These are phyloP conservation scores for Athalia circularis DNA, from an alignment of 2,888 invertebrate species.

Conservation along the genomic window DNA sequence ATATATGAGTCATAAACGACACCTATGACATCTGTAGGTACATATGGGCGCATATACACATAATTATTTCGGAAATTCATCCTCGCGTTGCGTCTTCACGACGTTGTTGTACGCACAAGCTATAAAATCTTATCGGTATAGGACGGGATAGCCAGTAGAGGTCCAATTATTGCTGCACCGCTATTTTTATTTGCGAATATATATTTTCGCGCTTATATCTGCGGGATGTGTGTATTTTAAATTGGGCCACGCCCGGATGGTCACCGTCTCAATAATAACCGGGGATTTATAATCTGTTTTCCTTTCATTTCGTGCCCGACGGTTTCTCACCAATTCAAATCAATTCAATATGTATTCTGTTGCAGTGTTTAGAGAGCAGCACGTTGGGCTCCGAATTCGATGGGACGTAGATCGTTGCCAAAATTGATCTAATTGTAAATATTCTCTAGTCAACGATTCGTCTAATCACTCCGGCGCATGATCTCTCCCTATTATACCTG, in stretches of 20 bases:
- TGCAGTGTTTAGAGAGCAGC: too few species aligned
- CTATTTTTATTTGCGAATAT: constrained; percentile 63
- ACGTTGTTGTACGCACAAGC: constrained; percentile 7
- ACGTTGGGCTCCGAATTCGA: too few species aligned
- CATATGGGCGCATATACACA: too few species aligned
- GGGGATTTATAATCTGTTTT: not conserved
- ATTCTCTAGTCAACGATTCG: not conserved
- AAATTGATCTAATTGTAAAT: constrained; percentile 39
- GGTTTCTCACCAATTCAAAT: not conserved
- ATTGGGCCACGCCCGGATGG: constrained; percentile 71
- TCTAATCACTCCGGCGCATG: not conserved
- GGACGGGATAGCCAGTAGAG: constrained; percentile 48
- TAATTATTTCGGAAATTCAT: too few species aligned
- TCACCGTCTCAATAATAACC: constrained; percentile 43
- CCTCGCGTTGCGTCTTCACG: constrained; percentile 16
- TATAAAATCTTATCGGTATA: not conserved
- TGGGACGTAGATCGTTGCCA: constrained; percentile 5
- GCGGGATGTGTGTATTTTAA: constrained; percentile 68
- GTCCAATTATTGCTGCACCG: constrained; percentile 56
- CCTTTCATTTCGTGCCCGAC: not conserved
- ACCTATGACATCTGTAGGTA: too few species aligned
- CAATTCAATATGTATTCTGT: too few species aligned
- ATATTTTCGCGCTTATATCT: not conserved
- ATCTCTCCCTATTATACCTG: not conserved
- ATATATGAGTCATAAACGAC: too few species aligned